These are phyloP conservation scores for Ovibos moschatus DNA, from an alignment of 2,113 vertebrate genomes.

Conservation along the genomic window DNA sequence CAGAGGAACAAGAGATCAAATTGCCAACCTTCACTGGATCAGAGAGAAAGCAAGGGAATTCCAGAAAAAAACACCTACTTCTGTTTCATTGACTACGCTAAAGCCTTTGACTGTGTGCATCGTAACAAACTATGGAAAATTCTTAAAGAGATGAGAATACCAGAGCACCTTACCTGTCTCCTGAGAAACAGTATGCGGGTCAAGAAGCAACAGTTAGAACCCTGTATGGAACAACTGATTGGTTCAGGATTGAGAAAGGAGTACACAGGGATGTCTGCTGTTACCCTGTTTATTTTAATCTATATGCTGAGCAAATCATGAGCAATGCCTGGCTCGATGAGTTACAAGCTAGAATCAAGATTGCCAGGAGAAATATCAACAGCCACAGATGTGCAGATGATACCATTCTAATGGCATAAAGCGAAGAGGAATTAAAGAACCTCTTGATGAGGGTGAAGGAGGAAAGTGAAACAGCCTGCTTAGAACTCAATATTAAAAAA, in stretches of 20 bases:
- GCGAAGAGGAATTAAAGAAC: not conserved
- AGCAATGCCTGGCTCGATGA: not conserved
- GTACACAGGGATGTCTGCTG: not conserved
- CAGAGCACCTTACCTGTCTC: not conserved
- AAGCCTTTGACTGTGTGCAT: not conserved
- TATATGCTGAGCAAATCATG: not conserved
- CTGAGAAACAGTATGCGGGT: not conserved
- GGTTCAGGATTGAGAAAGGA: not conserved
- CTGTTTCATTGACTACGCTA: not conserved
- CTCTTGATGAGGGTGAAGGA: not conserved
- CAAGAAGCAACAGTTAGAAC: not conserved
- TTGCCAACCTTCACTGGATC: not conserved
- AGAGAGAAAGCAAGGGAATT: not conserved
- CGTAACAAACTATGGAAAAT: not conserved
- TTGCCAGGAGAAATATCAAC: not conserved
- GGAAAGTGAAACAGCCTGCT: not conserved
- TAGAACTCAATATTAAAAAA: not conserved
- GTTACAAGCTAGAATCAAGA: not conserved
- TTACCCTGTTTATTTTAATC: not conserved
- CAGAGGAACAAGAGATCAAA: not conserved
- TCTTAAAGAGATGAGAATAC: not conserved
- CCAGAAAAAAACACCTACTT: not conserved
- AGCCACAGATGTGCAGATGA: not conserved
- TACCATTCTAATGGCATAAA: not conserved
- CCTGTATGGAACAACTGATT: not conserved